These are phyloP conservation scores for Rhegmatorhina hoffmannsi DNA, from an alignment of 2,113 vertebrate species.

Conservation along the genomic window DNA sequence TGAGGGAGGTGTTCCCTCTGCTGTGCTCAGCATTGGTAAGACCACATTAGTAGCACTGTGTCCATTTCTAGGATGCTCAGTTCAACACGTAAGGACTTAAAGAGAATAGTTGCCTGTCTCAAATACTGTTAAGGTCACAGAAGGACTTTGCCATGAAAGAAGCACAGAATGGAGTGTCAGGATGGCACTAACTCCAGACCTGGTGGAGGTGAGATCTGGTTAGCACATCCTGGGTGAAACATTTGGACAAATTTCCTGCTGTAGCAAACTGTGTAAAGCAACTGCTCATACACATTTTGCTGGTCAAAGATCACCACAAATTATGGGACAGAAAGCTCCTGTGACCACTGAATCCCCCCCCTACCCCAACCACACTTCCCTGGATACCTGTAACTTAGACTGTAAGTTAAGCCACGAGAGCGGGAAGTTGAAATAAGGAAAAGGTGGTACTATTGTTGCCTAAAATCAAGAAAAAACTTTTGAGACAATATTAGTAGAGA, in stretches of 20 bases:
- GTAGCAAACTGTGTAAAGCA: background rate
- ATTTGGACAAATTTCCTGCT: background rate
- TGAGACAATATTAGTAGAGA: no score
- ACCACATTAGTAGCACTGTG: no score
- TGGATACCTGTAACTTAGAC: background rate
- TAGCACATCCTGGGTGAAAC: background rate
- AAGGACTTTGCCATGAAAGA: background rate
- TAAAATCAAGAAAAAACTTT: no score
- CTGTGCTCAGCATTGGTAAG: no score
- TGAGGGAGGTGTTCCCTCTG: no score
- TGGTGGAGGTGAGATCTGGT: background rate
- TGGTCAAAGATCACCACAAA: background rate
- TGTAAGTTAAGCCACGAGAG: no score
- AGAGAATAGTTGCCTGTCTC: no score
- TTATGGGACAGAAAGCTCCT: background rate
- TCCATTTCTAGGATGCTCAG: no score
- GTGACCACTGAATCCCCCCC: accelerated
- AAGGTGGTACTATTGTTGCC: background rate
- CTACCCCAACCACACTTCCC: no score
- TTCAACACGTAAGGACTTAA: no score
- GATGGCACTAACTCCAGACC: background rate
- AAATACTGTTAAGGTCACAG: background rate
- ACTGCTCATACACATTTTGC: background rate
- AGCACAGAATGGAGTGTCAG: background rate
- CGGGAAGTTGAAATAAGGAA: background rate